Conservation (phyloP, 2,113 vertebrate species). For the Murina feae region DNA sequence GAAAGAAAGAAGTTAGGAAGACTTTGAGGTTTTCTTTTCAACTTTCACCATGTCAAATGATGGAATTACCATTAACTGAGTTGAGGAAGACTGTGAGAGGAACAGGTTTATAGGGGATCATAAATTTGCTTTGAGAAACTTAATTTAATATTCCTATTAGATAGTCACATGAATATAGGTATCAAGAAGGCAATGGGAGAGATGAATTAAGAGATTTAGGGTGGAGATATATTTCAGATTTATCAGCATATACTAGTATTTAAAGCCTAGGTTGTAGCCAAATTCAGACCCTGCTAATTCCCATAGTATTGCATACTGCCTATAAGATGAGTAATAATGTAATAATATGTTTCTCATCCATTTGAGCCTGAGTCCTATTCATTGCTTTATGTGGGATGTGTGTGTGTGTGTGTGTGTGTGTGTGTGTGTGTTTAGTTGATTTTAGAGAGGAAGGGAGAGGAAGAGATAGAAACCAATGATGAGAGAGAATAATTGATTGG, state of each 20-base stretch:
- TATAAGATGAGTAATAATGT: background rate
- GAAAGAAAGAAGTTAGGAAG: background rate
- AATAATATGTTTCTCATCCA: background rate
- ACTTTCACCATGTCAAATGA: background rate
- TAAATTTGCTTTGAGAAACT: background rate
- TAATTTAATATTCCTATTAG: background rate
- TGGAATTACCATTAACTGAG: background rate
- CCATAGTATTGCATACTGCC: background rate
- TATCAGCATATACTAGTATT: background rate
- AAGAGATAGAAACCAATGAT: too few species aligned
- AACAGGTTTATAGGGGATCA: background rate
- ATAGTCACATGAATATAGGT: background rate
- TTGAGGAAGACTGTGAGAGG: background rate
- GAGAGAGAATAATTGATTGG: too few species aligned
- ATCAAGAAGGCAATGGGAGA: background rate
- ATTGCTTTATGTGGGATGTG: background rate
- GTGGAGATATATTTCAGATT: background rate
- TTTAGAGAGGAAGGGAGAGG: too few species aligned
- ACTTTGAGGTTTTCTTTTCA: background rate
- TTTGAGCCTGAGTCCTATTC: background rate
- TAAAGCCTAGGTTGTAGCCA: background rate
- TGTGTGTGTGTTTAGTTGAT: background rate
- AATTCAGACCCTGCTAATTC: background rate
- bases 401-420: background rate
- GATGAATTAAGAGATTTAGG: background rate